Conservation (phyloP, 1,140 invertebrate genomes). For the Zaprionus inermis region DNA sequence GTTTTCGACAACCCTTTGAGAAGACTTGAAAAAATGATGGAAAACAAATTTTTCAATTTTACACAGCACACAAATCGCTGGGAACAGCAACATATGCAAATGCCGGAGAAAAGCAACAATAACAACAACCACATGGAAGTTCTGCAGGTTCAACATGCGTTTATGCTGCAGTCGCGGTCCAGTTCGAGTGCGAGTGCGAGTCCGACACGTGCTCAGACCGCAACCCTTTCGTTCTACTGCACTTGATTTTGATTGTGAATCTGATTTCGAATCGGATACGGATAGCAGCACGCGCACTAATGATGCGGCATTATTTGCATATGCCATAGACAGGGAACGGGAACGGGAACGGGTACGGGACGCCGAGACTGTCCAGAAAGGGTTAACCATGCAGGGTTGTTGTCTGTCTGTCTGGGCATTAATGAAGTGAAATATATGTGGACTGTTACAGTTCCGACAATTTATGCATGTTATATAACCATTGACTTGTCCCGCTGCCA, state of each 20-base stretch:
- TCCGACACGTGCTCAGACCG: conserved; percentile 60
- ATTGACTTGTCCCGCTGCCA: conserved; percentile 61
- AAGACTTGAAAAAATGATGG: conserved; percentile 33
- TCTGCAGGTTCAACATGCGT: conserved; percentile 30
- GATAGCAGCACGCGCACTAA: conserved; percentile 57
- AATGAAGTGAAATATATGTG: conserved; percentile 74
- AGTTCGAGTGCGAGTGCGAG: conserved; percentile 17
- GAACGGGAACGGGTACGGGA: neutral
- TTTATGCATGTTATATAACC: conserved; percentile 71
- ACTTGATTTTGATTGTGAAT: conserved; percentile 32
- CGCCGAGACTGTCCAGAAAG: conserved; percentile 41
- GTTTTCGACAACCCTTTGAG: conserved; percentile 23
- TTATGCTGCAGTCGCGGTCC: neutral
- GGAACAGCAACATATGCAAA: conserved; percentile 72
- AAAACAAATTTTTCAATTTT: conserved; percentile 50
- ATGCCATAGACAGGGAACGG: conserved; percentile 48
- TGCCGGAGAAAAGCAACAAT: conserved; percentile 10
- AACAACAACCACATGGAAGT: neutral
- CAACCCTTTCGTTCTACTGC: conserved; percentile 59
- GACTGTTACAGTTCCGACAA: conserved; percentile 70
- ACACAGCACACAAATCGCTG: conserved; percentile 41
- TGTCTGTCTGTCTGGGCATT: conserved; percentile 33
- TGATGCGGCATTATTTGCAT: conserved; percentile 80
- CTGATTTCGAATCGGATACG: conserved; percentile 13
- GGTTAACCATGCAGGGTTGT: conserved; percentile 47